These are phyloP conservation scores for Oenanthe melanoleuca DNA, from an alignment of 2,113 vertebrate genomes.

Conservation along the genomic window DNA sequence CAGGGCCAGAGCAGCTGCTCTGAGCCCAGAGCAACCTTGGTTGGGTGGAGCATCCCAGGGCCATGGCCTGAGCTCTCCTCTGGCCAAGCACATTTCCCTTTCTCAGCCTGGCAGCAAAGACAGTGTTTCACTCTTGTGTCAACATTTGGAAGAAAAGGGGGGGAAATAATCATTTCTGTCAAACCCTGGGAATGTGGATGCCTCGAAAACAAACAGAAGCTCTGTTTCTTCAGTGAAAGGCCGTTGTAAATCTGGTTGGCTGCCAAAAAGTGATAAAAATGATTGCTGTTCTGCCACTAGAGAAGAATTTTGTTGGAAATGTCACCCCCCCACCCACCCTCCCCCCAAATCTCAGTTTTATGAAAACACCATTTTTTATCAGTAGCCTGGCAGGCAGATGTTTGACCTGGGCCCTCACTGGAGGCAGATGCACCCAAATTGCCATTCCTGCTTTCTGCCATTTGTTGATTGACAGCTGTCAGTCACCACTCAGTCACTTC, in stretches of 20 bases:
- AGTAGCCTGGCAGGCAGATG: neutral
- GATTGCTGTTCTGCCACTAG: slow-evolving; percentile 45
- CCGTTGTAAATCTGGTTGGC: slow-evolving; percentile 31
- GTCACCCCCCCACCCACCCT: neutral
- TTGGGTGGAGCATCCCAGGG: neutral
- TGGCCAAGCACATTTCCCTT: neutral
- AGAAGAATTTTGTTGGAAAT: slow-evolving; percentile 41
- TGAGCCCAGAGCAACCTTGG: neutral
- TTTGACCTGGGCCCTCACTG: neutral
- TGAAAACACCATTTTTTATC: slow-evolving; percentile 37
- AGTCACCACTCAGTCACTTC: neutral
- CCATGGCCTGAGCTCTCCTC: neutral
- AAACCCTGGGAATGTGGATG: slow-evolving; percentile 40
- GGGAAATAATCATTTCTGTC: slow-evolving; percentile 26
- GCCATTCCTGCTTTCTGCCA: neutral
- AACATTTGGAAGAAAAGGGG: slow-evolving; percentile 54
- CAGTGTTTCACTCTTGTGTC: slow-evolving; percentile 39
- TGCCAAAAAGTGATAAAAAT: slow-evolving; percentile 65
- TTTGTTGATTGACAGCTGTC: neutral
- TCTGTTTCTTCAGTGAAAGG: slow-evolving; percentile 60
- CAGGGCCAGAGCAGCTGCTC: neutral
- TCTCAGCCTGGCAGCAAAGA: slow-evolving; percentile 19
- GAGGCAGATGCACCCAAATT: neutral
- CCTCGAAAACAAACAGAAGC: slow-evolving; percentile 52
- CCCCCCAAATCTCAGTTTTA: slow-evolving; percentile 27